Base-by-base conservation (phyloP, 2,888 invertebrate species). In the Athalia rosae region DNA sequence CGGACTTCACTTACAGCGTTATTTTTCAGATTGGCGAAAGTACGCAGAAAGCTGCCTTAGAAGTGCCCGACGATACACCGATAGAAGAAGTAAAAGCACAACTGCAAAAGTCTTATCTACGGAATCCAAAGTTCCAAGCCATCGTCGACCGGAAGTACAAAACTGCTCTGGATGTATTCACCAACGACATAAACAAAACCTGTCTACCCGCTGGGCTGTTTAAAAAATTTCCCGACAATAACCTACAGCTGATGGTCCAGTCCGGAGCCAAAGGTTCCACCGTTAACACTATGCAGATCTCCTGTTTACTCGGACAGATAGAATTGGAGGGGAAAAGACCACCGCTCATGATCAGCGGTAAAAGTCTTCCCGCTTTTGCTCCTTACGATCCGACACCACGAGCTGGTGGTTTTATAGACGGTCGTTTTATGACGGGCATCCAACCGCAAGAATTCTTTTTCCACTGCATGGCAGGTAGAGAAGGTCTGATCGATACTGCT, bases 401-500 rank as follows among this genome's bases (percentile, higher is more conserved):
- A 86, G 97, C 99, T 0, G 98, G 99, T 7, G 99, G 99, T 0
- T 99, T 98, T 87, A 97, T 99, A 76, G 97, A 97, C 83, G 97
- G 98, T 0, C 93, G 99, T 8, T 99, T 99, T 88, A 94, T 99
- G 94, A 99, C 99, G 0, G 99, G 99, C n/a, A 97, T 99, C 83
- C 94, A 96, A 86, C 98, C 99, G 0, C 98, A 98, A 90, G 99
- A 99, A 87, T 98, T 98, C 89, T 99, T 98, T 91, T 99, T 99
- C 91, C 99, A 99, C 92, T 99, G 99, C 87, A 99, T 99, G 99
- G 99, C 99, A 76, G 99, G 99, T 77, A 94, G 99, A 90, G 99
- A 99, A 93, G 97, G 99, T 92, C 93, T 99, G 76, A 97, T 99
- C 85, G 99, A 99, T 93, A 99, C 99, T 4, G 99, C 99, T 81